Percentiles rank a stretch among this genome's conserved stretches.
Evolutionary conservation across 2,888 invertebrate species (phyloP).

Genomic region (Netelia virgata): DNA sequence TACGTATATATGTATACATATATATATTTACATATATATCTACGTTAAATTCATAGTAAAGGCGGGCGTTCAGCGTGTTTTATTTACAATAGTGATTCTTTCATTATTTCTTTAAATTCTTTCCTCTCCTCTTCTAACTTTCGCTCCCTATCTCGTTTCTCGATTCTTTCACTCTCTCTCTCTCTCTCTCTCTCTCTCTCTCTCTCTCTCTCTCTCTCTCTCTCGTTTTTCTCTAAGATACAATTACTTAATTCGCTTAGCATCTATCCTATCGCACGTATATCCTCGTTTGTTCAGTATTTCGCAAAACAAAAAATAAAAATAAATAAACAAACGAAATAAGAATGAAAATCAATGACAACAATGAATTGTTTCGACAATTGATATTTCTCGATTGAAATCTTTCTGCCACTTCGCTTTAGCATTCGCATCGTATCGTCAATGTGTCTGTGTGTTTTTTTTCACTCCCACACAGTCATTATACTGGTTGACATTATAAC

Average conservation of each 20-base stretch:
- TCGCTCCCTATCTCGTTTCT: constrained; percentile 37
- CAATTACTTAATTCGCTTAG: constrained; percentile 56
- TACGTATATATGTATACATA: constrained; percentile 18
- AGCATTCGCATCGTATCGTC: constrained; percentile 16
- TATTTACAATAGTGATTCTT: constrained; percentile 77
- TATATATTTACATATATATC: constrained; percentile 49
- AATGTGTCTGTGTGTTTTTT: constrained; percentile 45
- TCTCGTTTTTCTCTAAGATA: constrained; percentile 49
- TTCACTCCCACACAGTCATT: constrained; percentile 55
- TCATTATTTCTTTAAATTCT: constrained; percentile 52
- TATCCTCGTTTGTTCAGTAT: constrained; percentile 47
- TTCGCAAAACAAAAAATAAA: constrained; percentile 46
- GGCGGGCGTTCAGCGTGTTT: constrained; percentile 77
- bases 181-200: constrained; percentile 54
- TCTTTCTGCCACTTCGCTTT: background rate
- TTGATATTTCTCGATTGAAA: constrained; percentile 31
- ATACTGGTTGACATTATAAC: constrained; percentile 65
- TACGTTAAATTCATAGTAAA: constrained; percentile 72
- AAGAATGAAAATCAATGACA: constrained; percentile 17
- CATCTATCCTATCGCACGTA: constrained; percentile 59
- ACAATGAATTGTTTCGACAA: constrained; percentile 39
- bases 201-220: constrained; percentile 39
- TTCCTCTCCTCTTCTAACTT: constrained; percentile 52
- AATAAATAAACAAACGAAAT: constrained; percentile 36
- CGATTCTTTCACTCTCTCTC: constrained; percentile 53